Evolutionary conservation across 2,113 vertebrate genomes (phyloP).

Genomic region (Dromaius novaehollandiae): DNA sequence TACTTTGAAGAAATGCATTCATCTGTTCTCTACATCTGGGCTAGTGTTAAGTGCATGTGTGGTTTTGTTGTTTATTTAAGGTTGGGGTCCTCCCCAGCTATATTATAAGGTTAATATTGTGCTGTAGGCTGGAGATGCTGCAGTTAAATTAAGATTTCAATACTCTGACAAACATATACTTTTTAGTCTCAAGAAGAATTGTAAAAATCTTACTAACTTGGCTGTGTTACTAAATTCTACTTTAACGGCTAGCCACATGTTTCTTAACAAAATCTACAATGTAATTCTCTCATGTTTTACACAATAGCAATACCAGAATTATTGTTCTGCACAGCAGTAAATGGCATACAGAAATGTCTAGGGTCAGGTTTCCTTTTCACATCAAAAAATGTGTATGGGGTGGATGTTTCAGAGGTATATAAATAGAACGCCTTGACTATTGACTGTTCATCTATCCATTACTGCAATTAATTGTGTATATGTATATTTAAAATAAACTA

Average conservation of each 20-base stretch:
- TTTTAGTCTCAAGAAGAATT: neutral
- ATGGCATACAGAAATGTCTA: neutral
- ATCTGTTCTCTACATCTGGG: neutral
- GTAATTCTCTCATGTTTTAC: neutral
- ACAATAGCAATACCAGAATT: neutral
- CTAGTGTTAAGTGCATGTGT: neutral
- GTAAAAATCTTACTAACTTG: constrained; percentile 20
- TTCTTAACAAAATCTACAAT: constrained; percentile 1
- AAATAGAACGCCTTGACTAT: neutral
- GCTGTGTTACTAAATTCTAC: neutral
- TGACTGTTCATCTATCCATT: neutral
- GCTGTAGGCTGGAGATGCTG: constrained; percentile 1
- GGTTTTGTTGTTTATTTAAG: neutral
- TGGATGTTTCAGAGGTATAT: neutral
- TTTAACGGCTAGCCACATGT: constrained; percentile 8
- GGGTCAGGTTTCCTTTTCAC: neutral
- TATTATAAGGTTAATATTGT: neutral
- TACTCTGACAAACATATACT: neutral
- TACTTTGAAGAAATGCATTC: neutral
- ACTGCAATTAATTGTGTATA: neutral
- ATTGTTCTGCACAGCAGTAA: neutral
- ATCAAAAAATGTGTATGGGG: neutral
- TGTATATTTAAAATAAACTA: neutral
- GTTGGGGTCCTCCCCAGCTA: neutral
- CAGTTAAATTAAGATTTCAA: constrained; percentile 32